Evolutionary conservation across 2,888 invertebrate species (phyloP), one percentile per base, ranked within the genome.

Genomic region (Andrena chrysosceles): DNA sequence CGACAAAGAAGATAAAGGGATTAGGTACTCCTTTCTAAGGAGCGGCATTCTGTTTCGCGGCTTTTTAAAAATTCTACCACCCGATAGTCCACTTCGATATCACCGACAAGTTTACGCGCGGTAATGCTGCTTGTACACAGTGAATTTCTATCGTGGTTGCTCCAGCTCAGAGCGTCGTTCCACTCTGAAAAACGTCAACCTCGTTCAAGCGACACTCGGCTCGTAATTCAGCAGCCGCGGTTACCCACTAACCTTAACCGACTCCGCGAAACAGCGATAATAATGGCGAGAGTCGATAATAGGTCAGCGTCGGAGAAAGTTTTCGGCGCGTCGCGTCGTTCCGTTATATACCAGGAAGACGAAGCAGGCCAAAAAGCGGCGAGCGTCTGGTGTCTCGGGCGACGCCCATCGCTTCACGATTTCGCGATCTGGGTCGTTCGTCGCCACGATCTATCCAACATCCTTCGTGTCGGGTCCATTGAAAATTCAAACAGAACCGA

Each of bases 201-300:
- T 48, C 56, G 63, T 63, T 56, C 56, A 8, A 35, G 23, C 31
- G 78, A 68, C 72, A 78, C 29, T 35, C 66, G 52, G 52, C 70
- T 63, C 67, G 77, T 77, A 72, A 81, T 81, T 71, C 81, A 77
- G 68, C 68, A 52, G n/a, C 63, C 72, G 86, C 81, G 86, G 86
- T 86, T 86, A 87, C 86, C 87, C 80, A 84, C 77, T 87, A 77
- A 86, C 87, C 86, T 86, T 87, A 79, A 81, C 72, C 84, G 73
- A 69, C 56, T 42, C 73, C 73, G 31, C 64, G 77, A 79, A 86
- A 82, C 77, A 67, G 60, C 59, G 74, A 84, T 78, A 66, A 86
- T 86, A 78, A 77, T 77, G 70, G 67, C 49, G 26, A 52, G 26
- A 56, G 26, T 54, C 69, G 76, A 84, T 87, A 87, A 87, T 87